These are phyloP conservation scores for Meloidogyne chitwoodi DNA, from an alignment of 1,140 invertebrate species.

Conservation along the genomic window DNA sequence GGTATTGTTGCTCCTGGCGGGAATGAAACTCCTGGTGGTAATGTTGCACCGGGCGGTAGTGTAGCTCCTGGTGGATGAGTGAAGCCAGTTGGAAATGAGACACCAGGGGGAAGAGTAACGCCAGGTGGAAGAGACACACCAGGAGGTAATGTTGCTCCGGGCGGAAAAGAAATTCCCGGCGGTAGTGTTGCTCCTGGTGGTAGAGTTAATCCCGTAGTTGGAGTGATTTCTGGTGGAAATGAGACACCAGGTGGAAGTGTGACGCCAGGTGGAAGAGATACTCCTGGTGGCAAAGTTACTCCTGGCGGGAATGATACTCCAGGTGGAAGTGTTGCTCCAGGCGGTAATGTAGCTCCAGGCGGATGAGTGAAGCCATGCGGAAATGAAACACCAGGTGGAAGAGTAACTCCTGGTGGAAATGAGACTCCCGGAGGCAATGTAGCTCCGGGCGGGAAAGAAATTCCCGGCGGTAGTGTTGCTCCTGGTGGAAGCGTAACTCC, in stretches of 20 bases:
- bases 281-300: neutral
- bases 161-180: neutral
- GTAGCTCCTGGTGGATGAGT: neutral
- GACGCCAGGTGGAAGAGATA: too few species aligned
- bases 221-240: neutral
- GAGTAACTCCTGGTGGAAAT: neutral
- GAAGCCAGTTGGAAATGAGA: neutral
- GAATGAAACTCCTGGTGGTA: neutral
- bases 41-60: neutral
- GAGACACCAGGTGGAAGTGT: too few species aligned
- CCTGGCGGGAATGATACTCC: neutral
- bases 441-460: neutral
- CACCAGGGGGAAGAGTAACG: neutral
- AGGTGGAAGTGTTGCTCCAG: neutral
- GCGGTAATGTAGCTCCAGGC: neutral
- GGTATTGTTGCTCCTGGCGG: constrained; percentile 10
- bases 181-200: neutral
- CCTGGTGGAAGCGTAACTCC: neutral
- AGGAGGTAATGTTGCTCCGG: neutral
- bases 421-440: neutral
- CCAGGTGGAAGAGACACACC: neutral
- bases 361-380: neutral
- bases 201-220: neutral
- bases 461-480: neutral
- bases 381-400: neutral